Conservation (phyloP, 23 tunicate species). For the Halocynthia roretzi region DNA sequence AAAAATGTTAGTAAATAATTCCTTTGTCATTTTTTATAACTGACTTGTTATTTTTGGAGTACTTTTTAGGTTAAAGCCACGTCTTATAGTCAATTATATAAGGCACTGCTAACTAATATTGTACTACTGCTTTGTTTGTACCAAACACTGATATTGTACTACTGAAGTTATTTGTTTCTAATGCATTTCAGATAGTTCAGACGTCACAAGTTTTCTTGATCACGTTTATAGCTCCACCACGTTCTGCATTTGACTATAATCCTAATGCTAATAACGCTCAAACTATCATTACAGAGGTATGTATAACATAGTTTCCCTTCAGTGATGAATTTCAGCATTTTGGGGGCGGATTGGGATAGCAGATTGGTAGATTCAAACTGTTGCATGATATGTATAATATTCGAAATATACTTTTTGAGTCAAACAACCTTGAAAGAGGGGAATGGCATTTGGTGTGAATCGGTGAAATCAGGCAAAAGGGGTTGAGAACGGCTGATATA, state of each 20-base stretch:
- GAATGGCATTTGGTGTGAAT: too few species aligned
- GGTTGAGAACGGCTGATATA: too few species aligned
- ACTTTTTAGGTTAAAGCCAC: background rate
- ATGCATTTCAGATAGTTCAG: constrained; percentile 3
- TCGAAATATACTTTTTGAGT: too few species aligned
- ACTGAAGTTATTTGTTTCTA: background rate
- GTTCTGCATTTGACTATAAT: constrained; percentile 8
- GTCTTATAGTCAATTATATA: background rate
- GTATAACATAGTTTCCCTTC: background rate
- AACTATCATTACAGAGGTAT: constrained; percentile 5
- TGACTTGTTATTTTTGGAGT: background rate
- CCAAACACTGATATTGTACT: background rate
- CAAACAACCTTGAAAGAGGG: too few species aligned
- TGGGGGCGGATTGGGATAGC: too few species aligned
- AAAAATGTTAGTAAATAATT: background rate
- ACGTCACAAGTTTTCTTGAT: constrained; percentile 13
- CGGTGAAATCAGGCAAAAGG: too few species aligned
- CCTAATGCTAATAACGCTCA: constrained; percentile 4
- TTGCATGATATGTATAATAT: too few species aligned
- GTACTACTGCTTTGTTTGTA: too few species aligned
- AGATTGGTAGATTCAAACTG: too few species aligned
- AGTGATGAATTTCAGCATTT: too few species aligned
- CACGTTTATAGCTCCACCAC: constrained; percentile 19
- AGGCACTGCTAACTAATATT: background rate
- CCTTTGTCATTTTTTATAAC: background rate